Evolutionary conservation across 1,140 invertebrate genomes (phyloP).

Genomic region (Dendrolimus kikuchii): DNA sequence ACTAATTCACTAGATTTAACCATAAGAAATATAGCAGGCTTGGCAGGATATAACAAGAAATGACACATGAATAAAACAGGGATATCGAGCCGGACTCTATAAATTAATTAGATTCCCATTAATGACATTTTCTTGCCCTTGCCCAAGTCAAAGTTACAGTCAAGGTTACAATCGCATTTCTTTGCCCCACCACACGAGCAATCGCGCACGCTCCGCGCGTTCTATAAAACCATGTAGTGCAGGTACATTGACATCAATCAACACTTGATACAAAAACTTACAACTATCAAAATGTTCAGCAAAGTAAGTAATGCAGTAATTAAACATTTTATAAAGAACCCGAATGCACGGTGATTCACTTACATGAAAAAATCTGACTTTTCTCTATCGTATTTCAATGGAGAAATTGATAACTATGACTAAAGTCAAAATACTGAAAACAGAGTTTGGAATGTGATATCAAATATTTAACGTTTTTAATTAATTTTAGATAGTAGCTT

Average conservation of each 20-base stretch:
- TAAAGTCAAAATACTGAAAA: too few species aligned
- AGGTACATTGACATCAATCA: slow-evolving; percentile 8
- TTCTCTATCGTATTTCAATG: too few species aligned
- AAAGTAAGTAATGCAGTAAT: slow-evolving; percentile 3
- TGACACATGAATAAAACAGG: too few species aligned
- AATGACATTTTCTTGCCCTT: slow-evolving; percentile 6
- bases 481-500: slow-evolving; percentile 35
- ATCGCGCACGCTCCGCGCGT: neutral
- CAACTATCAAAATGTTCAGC: slow-evolving; percentile 8
- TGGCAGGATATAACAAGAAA: too few species aligned
- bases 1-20: too few species aligned
- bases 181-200: slow-evolving; percentile 13
- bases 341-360: too few species aligned
- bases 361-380: too few species aligned
- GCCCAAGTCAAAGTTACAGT: slow-evolving; percentile 16
- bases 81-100: too few species aligned
- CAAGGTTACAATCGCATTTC: slow-evolving; percentile 13
- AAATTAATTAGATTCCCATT: too few species aligned
- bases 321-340: too few species aligned
- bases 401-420: too few species aligned
- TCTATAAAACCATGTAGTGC: slow-evolving; percentile 7
- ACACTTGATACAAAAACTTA: slow-evolving; percentile 5
- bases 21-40: too few species aligned
- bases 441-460: neutral
- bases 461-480: slow-evolving; percentile 2